phyloP scores from a whole-genome alignment of 2,113 vertebrate species.

The Hipposideros armiger region DNA sequence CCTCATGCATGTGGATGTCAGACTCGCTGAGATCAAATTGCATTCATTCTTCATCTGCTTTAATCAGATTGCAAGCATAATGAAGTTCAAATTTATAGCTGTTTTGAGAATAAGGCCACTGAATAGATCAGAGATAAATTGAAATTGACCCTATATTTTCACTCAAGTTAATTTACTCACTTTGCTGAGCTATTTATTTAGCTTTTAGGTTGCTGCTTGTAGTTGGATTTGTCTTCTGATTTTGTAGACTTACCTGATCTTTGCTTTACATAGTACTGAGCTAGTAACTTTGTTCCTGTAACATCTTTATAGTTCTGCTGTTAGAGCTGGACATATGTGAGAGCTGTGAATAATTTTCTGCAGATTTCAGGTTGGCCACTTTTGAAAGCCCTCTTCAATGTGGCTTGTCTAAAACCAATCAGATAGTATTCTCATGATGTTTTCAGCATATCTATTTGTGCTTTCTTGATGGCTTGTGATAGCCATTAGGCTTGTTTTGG shows the following conservation, averaged over 20 bases:
- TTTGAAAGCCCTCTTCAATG: not conserved
- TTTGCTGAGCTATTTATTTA: conserved; percentile 48
- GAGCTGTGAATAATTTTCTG: conserved; percentile 29
- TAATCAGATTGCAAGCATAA: conserved; percentile 74
- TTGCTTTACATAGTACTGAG: not conserved
- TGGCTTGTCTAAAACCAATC: not conserved
- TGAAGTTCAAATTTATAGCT: conserved; percentile 83
- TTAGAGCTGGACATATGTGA: not conserved
- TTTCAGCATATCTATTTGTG: not conserved
- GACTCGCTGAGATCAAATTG: conserved; percentile 62
- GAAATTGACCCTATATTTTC: conserved; percentile 74
- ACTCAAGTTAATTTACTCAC: conserved; percentile 77
- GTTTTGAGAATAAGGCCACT: conserved; percentile 76
- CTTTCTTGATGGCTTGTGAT: not conserved
- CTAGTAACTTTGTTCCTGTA: conserved; percentile 19
- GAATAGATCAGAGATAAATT: conserved; percentile 74
- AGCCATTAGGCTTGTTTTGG: not conserved
- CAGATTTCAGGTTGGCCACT: not conserved
- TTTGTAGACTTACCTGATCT: conserved; percentile 2
- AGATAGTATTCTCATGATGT: not conserved
- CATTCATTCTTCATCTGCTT: conserved; percentile 77
- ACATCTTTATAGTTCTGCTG: conserved; percentile 3
- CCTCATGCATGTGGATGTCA: conserved; percentile 69
- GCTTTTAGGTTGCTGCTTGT: conserved; percentile 40
- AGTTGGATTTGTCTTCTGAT: conserved; percentile 46